Evolutionary conservation across 2,113 vertebrate genomes (phyloP), one percentile per base, ranked within the genome.

Genomic region (Sprattus sprattus): DNA sequence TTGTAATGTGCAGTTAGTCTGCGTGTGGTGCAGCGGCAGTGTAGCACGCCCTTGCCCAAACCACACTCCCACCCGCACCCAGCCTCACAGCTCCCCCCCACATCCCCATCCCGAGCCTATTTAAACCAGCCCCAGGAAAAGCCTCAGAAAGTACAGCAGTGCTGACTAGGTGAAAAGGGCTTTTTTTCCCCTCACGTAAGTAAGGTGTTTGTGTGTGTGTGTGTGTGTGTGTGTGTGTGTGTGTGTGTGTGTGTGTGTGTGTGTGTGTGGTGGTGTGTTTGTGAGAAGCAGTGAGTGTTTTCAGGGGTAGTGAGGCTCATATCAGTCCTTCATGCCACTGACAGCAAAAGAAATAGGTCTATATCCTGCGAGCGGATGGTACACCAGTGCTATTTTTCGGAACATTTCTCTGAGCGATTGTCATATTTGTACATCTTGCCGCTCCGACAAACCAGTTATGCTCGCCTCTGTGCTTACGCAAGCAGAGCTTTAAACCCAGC

Each of bases 161-260:
- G 64, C 64, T 71, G 64, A 71, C 64, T 9, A 71, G 64, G 64
- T 32, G 64, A 9, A 71, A 71, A 25, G 28, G 64, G 3, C 64
- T 71, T 71, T 71, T 71, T 28, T 39, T 2, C 39, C 39, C 39
- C n/a, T 5, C 64, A 71, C 64, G 32, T 28, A 28, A 71, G n/a
- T 32, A 71, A 71, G 64, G 64, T 71, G 64, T 71, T 25, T 71
- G n/a, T 32, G 64, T 71, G 64, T 71, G n/a, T 71, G 64, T 32
- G n/a, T 71, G 25, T 1, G 25, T 75, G 75, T 50, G 78, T 82
- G 83, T 71, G 50, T 82, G 86, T 82, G 83, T 67, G n/a, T 84
- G 0, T 75, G n/a, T n/a, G 82, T 81, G 78, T 32, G 75, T 22
- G 71, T 22, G 44, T 60, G 28, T 81, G 82, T 87, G 52, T 83